Conservation (phyloP, 2,113 vertebrate species). For the Crotalus tigris region DNA sequence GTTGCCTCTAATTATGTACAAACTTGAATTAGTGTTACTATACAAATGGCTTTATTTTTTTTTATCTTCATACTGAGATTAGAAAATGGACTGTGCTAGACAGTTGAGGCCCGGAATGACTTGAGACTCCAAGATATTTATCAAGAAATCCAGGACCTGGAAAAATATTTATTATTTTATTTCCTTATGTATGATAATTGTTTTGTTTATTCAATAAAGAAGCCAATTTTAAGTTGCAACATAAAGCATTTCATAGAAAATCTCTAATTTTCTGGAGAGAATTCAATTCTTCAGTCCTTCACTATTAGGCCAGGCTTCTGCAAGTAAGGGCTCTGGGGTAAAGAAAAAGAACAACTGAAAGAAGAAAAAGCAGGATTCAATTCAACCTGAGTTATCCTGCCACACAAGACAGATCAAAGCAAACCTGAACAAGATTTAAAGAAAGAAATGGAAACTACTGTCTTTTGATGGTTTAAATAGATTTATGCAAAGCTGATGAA, state of each 20-base stretch:
- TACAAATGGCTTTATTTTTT: background rate
- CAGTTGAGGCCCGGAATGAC: background rate
- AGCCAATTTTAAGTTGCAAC: background rate
- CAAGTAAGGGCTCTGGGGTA: background rate
- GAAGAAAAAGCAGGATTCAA: background rate
- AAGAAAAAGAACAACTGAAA: background rate
- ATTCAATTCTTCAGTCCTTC: background rate
- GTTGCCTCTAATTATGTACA: background rate
- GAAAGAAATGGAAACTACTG: background rate
- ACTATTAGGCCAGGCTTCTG: background rate
- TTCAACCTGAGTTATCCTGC: background rate
- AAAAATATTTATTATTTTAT: background rate
- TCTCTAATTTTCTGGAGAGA: background rate
- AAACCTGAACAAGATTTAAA: background rate
- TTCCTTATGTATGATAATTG: background rate
- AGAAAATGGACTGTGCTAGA: background rate
- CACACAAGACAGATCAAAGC: background rate
- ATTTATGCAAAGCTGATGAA: background rate
- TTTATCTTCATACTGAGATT: background rate
- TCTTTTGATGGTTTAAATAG: background rate
- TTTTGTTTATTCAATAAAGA: background rate
- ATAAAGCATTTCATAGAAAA: background rate
- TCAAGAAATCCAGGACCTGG: background rate
- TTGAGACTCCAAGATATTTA: background rate
- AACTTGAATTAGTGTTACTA: background rate